These are phyloP conservation scores for Salvator merianae DNA, from an alignment of 2,113 vertebrate genomes.

Conservation along the genomic window DNA sequence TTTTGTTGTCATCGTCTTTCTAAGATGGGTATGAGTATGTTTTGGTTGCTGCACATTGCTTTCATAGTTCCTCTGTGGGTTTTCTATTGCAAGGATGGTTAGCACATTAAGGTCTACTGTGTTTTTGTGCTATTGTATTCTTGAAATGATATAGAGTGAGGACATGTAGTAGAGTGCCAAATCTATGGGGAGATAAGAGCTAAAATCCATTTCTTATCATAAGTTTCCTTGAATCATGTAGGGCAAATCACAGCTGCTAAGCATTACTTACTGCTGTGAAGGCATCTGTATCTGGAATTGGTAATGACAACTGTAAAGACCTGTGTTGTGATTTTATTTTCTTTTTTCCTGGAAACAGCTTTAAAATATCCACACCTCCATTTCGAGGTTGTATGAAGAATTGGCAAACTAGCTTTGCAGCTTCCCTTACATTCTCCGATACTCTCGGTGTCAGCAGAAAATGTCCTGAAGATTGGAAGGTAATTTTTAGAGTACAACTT, in stretches of 20 bases:
- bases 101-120: too few species aligned
- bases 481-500: constrained; percentile 58
- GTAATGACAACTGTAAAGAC: background rate
- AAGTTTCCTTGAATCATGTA: background rate
- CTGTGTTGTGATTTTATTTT: constrained; percentile 16
- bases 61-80: too few species aligned
- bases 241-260: background rate
- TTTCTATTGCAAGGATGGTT: too few species aligned
- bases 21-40: too few species aligned
- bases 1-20: too few species aligned
- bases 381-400: constrained; percentile 87
- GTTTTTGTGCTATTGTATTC: background rate
- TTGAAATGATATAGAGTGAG: constrained; percentile 8
- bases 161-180: background rate
- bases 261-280: background rate
- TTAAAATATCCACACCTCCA: constrained; percentile 83
- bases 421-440: constrained; percentile 65
- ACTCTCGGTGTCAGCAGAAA: constrained; percentile 85
- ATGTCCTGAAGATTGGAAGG: constrained; percentile 85
- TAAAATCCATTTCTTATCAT: background rate
- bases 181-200: background rate
- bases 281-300: background rate
- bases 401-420: constrained; percentile 61
- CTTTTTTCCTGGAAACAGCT: constrained; percentile 66
- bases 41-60: too few species aligned